A percentile compares a stretch with the other conserved stretches of the same genome.
phyloP scores from a whole-genome alignment of 2,113 vertebrate genomes.

The Lampris megalopsis region DNA sequence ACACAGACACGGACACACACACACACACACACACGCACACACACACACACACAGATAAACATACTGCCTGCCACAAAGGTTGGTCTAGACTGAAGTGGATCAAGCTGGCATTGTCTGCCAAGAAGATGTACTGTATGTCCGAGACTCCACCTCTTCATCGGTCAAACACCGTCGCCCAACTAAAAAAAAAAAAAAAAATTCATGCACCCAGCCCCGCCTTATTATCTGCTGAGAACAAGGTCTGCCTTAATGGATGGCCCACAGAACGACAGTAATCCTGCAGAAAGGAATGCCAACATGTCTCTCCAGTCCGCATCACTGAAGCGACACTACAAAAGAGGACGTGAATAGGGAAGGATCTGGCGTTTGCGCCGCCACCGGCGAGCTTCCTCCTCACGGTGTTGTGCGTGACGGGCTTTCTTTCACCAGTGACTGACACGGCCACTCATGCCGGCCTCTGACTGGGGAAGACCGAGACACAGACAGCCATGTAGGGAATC shows the following conservation, averaged over 20 bases:
- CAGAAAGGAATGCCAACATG: slow-evolving; percentile 62
- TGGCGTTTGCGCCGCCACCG: slow-evolving; percentile 25
- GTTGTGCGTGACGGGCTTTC: slow-evolving; percentile 48
- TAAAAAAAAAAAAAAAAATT: slow-evolving; percentile 12
- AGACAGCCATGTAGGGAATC: slow-evolving; percentile 74
- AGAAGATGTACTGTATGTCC: slow-evolving; percentile 19
- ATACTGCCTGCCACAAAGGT: neutral
- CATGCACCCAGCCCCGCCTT: slow-evolving; percentile 4
- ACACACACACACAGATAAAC: neutral
- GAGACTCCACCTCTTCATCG: slow-evolving; percentile 46
- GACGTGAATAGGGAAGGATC: slow-evolving; percentile 48
- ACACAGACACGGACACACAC: neutral
- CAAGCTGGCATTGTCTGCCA: slow-evolving; percentile 38
- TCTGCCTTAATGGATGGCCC: slow-evolving; percentile 49
- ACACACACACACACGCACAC: neutral
- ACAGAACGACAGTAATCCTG: slow-evolving; percentile 53
- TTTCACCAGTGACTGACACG: slow-evolving; percentile 71
- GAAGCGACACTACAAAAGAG: slow-evolving; percentile 61
- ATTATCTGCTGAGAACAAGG: slow-evolving; percentile 51
- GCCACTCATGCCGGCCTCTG: slow-evolving; percentile 71
- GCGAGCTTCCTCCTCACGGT: slow-evolving; percentile 29
- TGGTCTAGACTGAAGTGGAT: slow-evolving; percentile 18
- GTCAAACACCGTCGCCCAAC: slow-evolving; percentile 38
- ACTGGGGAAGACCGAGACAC: slow-evolving; percentile 76
- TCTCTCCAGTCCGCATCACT: slow-evolving; percentile 36